Evolutionary conservation across 2,888 invertebrate species (phyloP).

Genomic region (Ophioninae sp.): DNA sequence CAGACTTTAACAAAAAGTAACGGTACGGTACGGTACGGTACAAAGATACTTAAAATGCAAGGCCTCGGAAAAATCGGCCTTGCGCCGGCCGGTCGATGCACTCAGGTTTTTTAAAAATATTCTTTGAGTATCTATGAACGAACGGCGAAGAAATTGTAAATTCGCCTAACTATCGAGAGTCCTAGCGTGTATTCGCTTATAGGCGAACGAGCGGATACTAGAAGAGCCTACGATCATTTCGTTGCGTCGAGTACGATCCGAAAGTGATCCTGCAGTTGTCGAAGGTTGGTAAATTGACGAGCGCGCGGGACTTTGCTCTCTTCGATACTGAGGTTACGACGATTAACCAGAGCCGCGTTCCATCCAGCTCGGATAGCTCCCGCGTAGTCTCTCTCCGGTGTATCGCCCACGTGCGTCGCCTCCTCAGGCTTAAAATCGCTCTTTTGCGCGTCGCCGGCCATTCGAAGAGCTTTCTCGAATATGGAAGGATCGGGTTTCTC

Average conservation of each 20-base stretch:
- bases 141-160: not conserved
- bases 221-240: not conserved
- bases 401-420: slow-evolving; percentile 93
- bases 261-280: slow-evolving; percentile 71
- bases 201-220: not conserved
- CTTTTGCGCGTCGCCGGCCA: slow-evolving; percentile 75
- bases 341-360: slow-evolving; percentile 84
- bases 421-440: slow-evolving; percentile 82
- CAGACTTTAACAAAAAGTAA: too few relatives aligned
- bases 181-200: not conserved
- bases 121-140: not conserved
- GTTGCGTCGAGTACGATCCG: slow-evolving; percentile 51
- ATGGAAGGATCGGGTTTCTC: slow-evolving; percentile 90
- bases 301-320: slow-evolving; percentile 39
- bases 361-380: slow-evolving; percentile 90
- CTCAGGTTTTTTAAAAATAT: not conserved
- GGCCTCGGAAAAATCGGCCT: too few relatives aligned
- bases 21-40: too few relatives aligned
- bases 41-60: too few relatives aligned
- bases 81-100: too few relatives aligned
- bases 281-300: slow-evolving; percentile 68
- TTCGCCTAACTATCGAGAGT: not conserved
- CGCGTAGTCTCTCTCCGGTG: slow-evolving; percentile 87
- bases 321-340: slow-evolving; percentile 60
- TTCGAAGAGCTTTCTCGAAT: slow-evolving; percentile 84